These are phyloP conservation scores for Volucella inflata DNA, from an alignment of 2,888 invertebrate species.

Conservation along the genomic window DNA sequence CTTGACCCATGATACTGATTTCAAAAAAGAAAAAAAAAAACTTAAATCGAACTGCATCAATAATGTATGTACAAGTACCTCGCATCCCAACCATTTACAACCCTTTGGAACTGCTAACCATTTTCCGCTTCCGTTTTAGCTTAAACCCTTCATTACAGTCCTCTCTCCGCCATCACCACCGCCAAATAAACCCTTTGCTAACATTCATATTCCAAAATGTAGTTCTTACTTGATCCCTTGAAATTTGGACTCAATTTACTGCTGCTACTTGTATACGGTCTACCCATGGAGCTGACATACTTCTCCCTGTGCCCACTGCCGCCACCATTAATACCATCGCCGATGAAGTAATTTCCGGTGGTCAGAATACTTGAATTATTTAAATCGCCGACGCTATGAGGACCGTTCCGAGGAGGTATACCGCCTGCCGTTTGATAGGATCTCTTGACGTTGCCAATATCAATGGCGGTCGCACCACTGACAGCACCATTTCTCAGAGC, in stretches of 20 bases:
- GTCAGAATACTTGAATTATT: constrained; percentile 44
- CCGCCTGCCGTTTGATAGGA: constrained; percentile 56
- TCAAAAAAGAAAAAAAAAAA: no score
- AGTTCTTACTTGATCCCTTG: constrained; percentile 78
- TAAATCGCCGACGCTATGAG: constrained; percentile 36
- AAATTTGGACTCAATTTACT: constrained; percentile 58
- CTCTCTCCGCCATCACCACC: neutral
- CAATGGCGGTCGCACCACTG: constrained; percentile 9
- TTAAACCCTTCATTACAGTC: neutral
- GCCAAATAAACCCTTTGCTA: constrained; percentile 71
- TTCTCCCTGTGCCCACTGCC: constrained; percentile 33
- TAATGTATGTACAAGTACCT: constrained; percentile 9
- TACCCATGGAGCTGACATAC: constrained; percentile 31
- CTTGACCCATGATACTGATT: neutral
- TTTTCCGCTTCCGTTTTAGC: neutral
- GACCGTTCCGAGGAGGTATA: constrained; percentile 44
- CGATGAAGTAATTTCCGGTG: constrained; percentile 54
- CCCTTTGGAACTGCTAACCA: no score
- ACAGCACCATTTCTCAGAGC: constrained; percentile 78
- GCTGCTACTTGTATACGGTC: constrained; percentile 32
- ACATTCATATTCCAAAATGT: constrained; percentile 83
- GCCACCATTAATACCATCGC: constrained; percentile 26
- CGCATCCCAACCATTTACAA: no score
- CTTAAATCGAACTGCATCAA: neutral
- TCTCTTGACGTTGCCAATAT: constrained; percentile 49